Evolutionary conservation across 2,888 invertebrate genomes (phyloP).

Genomic region (Tiphia femorata): DNA sequence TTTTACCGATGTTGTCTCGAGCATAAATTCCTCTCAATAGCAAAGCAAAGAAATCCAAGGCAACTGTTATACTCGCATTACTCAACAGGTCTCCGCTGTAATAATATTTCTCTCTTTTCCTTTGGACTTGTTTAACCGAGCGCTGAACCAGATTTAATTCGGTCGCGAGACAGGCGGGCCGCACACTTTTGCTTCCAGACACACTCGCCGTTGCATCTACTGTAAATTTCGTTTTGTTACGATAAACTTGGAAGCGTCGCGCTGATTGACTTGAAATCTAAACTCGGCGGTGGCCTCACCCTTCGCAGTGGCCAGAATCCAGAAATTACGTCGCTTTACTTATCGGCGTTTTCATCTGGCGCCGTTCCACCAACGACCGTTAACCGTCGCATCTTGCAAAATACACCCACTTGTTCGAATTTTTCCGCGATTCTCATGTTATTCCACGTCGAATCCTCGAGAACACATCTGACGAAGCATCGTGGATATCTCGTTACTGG

Average conservation of each 20-base stretch:
- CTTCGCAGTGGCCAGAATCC: constrained; percentile 61
- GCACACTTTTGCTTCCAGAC: constrained; percentile 31
- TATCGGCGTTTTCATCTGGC: constrained; percentile 59
- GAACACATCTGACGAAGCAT: no score
- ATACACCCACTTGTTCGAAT: constrained; percentile 52
- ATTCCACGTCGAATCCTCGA: no score
- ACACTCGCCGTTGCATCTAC: constrained; percentile 3
- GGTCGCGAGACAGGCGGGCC: background rate
- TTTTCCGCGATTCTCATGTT: constrained; percentile 36
- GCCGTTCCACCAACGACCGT: constrained; percentile 34
- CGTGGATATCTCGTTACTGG: no score
- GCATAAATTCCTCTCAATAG: no score
- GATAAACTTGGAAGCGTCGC: constrained; percentile 46
- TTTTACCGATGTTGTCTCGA: no score
- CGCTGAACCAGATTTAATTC: no score
- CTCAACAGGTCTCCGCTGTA: no score
- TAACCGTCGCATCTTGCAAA: constrained; percentile 32
- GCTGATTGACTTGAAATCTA: constrained; percentile 63
- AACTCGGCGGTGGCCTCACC: constrained; percentile 60
- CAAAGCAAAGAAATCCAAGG: no score
- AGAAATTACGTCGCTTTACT: constrained; percentile 58
- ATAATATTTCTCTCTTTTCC: no score
- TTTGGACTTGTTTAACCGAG: no score
- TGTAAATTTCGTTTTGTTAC: constrained; percentile 27
- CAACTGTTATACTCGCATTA: no score